A percentile compares a stretch with the other conserved stretches of the same genome.
phyloP scores from a whole-genome alignment of 2,797 vertebrate genomes.

The Hapalemur alaotrensis region DNA sequence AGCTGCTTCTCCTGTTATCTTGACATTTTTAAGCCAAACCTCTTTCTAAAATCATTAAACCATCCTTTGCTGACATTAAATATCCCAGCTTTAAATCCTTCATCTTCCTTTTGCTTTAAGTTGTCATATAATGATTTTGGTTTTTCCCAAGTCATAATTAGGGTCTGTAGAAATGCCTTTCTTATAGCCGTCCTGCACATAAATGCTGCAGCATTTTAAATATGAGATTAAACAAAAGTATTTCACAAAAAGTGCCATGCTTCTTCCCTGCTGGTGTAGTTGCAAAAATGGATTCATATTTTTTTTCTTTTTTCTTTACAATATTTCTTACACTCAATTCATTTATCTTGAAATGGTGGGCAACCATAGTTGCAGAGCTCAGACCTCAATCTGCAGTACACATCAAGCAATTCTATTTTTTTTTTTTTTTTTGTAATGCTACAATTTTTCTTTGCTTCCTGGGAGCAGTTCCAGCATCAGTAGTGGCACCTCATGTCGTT shows the following conservation, averaged over 20 bases:
- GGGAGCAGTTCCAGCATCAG: not conserved
- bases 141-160: not conserved
- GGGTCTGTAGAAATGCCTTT: not conserved
- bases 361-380: not conserved
- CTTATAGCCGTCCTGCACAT: not conserved
- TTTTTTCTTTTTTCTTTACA: not conserved
- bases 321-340: not conserved
- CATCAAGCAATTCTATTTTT: not conserved
- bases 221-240: not conserved
- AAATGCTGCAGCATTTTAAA: not conserved
- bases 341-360: not conserved
- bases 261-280: not conserved
- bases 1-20: not conserved
- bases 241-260: not conserved
- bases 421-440: not conserved
- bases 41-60: not conserved
- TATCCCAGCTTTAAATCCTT: not conserved
- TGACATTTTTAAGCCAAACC: not conserved
- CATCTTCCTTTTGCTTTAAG: not conserved
- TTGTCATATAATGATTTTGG: not conserved
- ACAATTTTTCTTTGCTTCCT: not conserved
- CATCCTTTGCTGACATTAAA: not conserved
- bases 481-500: not conserved
- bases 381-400: not conserved
- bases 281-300: not conserved